phyloP scores from a whole-genome alignment of 2,888 invertebrate species.

The Trichopria drosophilae region DNA sequence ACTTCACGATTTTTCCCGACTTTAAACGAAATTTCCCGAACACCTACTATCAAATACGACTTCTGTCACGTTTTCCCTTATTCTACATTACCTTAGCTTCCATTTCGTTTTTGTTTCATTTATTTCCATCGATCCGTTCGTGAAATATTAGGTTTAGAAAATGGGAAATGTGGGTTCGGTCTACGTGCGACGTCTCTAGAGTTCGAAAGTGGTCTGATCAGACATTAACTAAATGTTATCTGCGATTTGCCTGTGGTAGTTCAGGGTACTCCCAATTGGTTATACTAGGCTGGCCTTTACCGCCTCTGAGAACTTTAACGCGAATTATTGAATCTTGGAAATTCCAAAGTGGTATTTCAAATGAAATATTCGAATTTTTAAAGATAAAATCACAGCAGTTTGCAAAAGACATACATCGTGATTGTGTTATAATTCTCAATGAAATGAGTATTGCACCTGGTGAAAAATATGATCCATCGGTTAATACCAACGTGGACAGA shows the following conservation, averaged over 20 bases:
- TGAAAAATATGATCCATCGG: constrained; percentile 16
- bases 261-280: constrained; percentile 11
- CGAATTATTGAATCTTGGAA: constrained; percentile 20
- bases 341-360: constrained; percentile 23
- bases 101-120: too few relatives aligned
- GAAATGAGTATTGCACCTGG: constrained; percentile 30
- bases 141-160: too few relatives aligned
- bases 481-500: constrained; percentile 10
- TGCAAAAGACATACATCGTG: constrained; percentile 18
- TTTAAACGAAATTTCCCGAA: too few relatives aligned
- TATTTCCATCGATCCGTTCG: too few relatives aligned
- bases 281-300: not conserved
- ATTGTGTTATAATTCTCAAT: constrained; percentile 31
- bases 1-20: too few relatives aligned
- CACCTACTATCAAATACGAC: too few relatives aligned
- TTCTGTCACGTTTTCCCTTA: too few relatives aligned
- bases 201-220: too few relatives aligned
- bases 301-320: constrained; percentile 13
- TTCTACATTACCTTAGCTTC: too few relatives aligned
- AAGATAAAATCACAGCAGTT: not conserved
- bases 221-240: too few relatives aligned
- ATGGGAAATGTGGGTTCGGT: too few relatives aligned
- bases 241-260: constrained; percentile 13
- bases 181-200: too few relatives aligned
- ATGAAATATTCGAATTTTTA: constrained; percentile 29